Conservation (phyloP, 1,140 invertebrate genomes). For the Aphaenogaster floridana region DNA sequence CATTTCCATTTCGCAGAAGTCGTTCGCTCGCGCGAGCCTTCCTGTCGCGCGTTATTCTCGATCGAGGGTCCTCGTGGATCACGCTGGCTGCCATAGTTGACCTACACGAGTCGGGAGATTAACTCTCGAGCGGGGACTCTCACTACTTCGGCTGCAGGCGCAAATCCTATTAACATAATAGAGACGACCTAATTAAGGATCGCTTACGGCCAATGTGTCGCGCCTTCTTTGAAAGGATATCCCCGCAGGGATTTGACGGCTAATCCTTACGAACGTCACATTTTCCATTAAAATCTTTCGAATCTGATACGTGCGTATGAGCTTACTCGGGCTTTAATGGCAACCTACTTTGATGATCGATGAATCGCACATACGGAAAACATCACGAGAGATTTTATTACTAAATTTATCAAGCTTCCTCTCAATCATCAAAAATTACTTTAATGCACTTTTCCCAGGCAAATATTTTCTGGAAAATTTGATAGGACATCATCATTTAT, state of each 20-base stretch:
- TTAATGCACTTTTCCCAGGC: not conserved
- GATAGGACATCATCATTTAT: not conserved
- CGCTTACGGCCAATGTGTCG: constrained; percentile 50
- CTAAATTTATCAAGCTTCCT: not conserved
- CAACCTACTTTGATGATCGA: not conserved
- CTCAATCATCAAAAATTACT: not conserved
- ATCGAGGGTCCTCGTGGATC: constrained; percentile 53
- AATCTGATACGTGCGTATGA: constrained; percentile 4
- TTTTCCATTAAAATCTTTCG: constrained; percentile 49
- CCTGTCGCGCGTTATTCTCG: constrained; percentile 31
- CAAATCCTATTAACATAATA: constrained; percentile 63
- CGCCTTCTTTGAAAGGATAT: constrained; percentile 42
- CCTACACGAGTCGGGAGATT: constrained; percentile 34
- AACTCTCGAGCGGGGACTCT: constrained; percentile 15
- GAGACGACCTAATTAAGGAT: constrained; percentile 52
- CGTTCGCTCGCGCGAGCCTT: not conserved
- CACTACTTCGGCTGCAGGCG: constrained; percentile 21
- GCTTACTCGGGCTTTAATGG: constrained; percentile 32
- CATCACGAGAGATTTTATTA: not conserved
- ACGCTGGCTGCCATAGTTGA: constrained; percentile 40
- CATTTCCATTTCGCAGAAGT: constrained; percentile 61
- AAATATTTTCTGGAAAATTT: not conserved
- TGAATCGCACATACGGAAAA: not conserved
- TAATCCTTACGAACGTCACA: constrained; percentile 35
- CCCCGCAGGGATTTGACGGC: constrained; percentile 18